Base-by-base conservation (phyloP, 2,113 vertebrate genomes). In the Corythoichthys haematopterus region DNA sequence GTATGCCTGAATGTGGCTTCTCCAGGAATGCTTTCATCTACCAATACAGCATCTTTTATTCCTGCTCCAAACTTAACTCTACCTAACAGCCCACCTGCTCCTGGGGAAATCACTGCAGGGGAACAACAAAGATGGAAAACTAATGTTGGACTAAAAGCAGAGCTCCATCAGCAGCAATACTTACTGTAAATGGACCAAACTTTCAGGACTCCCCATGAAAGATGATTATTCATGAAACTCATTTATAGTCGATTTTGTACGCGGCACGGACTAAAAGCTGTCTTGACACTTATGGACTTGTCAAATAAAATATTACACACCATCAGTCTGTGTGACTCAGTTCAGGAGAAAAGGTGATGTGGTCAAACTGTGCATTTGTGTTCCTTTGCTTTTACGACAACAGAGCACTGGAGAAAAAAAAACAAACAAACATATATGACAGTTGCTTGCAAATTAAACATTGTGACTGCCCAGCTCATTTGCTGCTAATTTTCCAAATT, bases 101-200 rank as follows among this genome's bases (percentile, higher is more conserved):
- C 80, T 84, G 64, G 33, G 75, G 72, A 73, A 76, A 64, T 75
- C 64, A 63, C 40, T 58, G 50, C 33, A 53, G 59, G 53, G 69
- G 20, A 65, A 80, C 84, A 86, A 87, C 82, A 87, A 84, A 86
- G 84, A 63, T 64, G 75, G 51, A 45, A 71, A 80, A 74, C 72
- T 72, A 79, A 83, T 38, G 46, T 61, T 53, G 65, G 71, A 84
- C 74, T 60, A 63, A 58, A 61, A 85, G 74, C 62, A 66, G 69
- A 63, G 58, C 71, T 38, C 60, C 64, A 35, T 50, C 59, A 53
- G 59, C 64, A 61, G 62, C 65, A 69, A 48, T 70, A 65, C 66
- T 38, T 70, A 56, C 11, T 12, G 53, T 33, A 57, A 71, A 74
- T 71, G 68, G 69, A 76, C 64, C 64, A 71, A 65, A 76, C 65